Conservation (phyloP, 1,140 invertebrate genomes). For the roundworm (Caenorhabditis elegans) region DNA sequence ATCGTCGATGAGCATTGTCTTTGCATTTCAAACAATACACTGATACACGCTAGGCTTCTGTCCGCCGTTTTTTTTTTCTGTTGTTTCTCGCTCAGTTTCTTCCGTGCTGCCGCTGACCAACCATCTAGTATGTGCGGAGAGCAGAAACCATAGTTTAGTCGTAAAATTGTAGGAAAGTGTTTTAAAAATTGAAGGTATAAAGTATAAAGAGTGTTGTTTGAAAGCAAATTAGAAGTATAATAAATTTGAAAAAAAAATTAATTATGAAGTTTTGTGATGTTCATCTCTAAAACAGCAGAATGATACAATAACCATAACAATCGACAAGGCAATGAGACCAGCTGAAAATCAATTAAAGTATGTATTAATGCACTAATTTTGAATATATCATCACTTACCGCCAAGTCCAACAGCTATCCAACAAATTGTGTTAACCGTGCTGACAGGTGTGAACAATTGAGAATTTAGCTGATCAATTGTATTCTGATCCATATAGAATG, state of each 20-base stretch:
- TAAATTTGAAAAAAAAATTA: background rate
- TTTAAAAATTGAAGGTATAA: background rate
- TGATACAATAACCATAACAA: constrained; percentile 36
- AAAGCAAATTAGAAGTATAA: background rate
- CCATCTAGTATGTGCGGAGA: background rate
- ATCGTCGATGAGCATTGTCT: background rate
- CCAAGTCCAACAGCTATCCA: constrained; percentile 40
- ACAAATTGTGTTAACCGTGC: constrained; percentile 26
- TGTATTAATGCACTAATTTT: no score
- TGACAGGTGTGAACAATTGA: constrained; percentile 14
- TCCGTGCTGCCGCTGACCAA: constrained; percentile 10
- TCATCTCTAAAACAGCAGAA: constrained; percentile 17
- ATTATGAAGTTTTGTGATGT: constrained; percentile 18
- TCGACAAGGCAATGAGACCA: constrained; percentile 27
- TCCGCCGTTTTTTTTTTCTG: background rate
- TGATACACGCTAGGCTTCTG: constrained; percentile 9
- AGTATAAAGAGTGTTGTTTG: no score
- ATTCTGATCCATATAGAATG: constrained; percentile 38
- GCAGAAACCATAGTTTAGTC: background rate
- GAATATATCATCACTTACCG: no score
- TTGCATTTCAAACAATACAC: constrained; percentile 20
- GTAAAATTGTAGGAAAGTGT: background rate
- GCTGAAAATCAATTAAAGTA: background rate
- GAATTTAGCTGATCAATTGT: constrained; percentile 33
- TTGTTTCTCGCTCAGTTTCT: no score